A percentile compares a stretch with the other conserved stretches of the same genome.
phyloP scores from a whole-genome alignment of 2,888 invertebrate species.

The Invenusta paracnida region DNA sequence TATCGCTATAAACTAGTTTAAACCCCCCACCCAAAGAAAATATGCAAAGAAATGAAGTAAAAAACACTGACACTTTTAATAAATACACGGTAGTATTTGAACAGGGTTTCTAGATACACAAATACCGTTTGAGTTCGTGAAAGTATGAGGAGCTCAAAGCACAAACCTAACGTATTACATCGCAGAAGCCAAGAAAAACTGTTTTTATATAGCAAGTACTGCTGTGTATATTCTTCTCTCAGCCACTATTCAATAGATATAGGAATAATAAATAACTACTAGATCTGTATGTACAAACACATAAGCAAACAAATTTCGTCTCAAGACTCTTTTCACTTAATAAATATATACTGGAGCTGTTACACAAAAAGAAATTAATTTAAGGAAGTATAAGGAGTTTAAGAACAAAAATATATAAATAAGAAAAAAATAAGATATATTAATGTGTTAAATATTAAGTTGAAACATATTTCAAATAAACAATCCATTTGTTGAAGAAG shows the following conservation, averaged over 20 bases:
- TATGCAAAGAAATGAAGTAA: too few relatives aligned
- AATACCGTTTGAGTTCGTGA: neutral
- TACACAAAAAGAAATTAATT: constrained; percentile 22
- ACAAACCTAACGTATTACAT: neutral
- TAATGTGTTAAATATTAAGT: too few relatives aligned
- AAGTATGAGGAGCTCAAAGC: neutral
- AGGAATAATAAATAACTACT: constrained; percentile 23
- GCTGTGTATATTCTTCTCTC: neutral
- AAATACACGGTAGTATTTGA: constrained; percentile 17
- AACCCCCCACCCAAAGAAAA: too few relatives aligned
- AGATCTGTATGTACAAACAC: constrained; percentile 26
- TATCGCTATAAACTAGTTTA: too few relatives aligned
- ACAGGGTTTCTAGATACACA: neutral
- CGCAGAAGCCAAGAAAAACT: constrained; percentile 20
- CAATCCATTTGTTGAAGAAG: neutral
- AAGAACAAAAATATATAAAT: constrained; percentile 11
- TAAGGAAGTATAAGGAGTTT: neutral
- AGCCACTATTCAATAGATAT: neutral
- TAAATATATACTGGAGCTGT: neutral
- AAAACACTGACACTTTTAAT: too few relatives aligned
- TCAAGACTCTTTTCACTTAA: neutral
- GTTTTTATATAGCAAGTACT: neutral
- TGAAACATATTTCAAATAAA: neutral
- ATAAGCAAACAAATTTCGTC: neutral
- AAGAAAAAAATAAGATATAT: neutral